Percentiles rank a stretch among this genome's conserved stretches.
These are phyloP conservation scores for Lasioglossum vierecki DNA, from an alignment of 2,888 invertebrate genomes.

Conservation along the genomic window DNA sequence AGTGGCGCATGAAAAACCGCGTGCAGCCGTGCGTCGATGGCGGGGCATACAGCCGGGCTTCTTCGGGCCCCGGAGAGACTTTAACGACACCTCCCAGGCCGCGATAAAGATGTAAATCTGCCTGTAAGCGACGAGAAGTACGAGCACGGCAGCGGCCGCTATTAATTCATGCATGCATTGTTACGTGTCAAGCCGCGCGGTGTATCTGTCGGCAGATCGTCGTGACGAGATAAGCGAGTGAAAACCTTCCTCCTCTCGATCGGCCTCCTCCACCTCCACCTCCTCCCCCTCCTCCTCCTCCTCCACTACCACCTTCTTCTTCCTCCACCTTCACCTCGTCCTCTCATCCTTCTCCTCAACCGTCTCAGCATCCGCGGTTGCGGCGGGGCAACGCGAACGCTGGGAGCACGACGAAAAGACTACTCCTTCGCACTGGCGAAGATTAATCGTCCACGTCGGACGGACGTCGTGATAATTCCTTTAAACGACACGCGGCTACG, in stretches of 20 bases:
- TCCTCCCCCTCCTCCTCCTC: constrained; percentile 55
- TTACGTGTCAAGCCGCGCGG: constrained; percentile 80
- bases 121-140: constrained; percentile 72
- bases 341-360: not conserved
- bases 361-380: constrained; percentile 1
- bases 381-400: constrained; percentile 13
- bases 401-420: constrained; percentile 58
- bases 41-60: constrained; percentile 5
- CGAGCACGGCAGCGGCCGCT: constrained; percentile 75
- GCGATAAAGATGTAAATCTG: constrained; percentile 80
- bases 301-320: not conserved
- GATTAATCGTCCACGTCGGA: constrained; percentile 65
- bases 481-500: constrained; percentile 62
- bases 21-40: constrained; percentile 10
- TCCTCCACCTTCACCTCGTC: constrained; percentile 62
- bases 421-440: constrained; percentile 58
- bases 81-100: constrained; percentile 71
- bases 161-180: constrained; percentile 83
- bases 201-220: constrained; percentile 81
- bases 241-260: constrained; percentile 72
- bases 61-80: constrained; percentile 36
- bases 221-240: constrained; percentile 80
- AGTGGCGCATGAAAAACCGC: constrained; percentile 37
- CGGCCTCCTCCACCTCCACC: constrained; percentile 66
- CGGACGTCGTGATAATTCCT: constrained; percentile 66